Conservation (phyloP, 2,797 vertebrate genomes). For the Heteromormyrus szaboi region DNA sequence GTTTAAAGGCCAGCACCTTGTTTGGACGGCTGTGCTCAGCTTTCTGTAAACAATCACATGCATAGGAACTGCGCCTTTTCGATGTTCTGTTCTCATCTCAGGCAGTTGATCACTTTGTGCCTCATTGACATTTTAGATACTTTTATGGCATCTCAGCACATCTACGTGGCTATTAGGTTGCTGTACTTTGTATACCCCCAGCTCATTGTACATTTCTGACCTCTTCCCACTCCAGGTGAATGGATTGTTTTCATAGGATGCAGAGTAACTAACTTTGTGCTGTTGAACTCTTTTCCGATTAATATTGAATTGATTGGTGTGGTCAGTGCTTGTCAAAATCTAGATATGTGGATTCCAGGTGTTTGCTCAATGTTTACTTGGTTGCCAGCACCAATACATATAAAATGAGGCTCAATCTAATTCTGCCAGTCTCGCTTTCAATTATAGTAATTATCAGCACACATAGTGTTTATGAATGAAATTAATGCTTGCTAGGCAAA, state of each 20-base stretch:
- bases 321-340: neutral
- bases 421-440: neutral
- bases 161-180: neutral
- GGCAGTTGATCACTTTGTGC: neutral
- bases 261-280: neutral
- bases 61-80: neutral
- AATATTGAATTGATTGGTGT: neutral
- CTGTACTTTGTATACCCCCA: neutral
- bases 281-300: neutral
- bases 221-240: neutral
- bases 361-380: neutral
- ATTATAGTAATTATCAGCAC: neutral
- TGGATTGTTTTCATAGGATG: neutral
- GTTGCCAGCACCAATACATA: neutral
- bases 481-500: neutral
- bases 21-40: neutral
- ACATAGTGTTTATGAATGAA: neutral
- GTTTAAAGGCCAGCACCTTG: neutral
- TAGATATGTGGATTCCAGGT: neutral
- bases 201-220: neutral
- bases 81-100: neutral
- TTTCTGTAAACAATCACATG: slow-evolving; percentile 35
- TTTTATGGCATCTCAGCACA: neutral
- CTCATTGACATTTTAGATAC: neutral
- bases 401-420: neutral